Base-by-base conservation (phyloP, 2,888 invertebrate genomes). In the Melanostoma mellinum region DNA sequence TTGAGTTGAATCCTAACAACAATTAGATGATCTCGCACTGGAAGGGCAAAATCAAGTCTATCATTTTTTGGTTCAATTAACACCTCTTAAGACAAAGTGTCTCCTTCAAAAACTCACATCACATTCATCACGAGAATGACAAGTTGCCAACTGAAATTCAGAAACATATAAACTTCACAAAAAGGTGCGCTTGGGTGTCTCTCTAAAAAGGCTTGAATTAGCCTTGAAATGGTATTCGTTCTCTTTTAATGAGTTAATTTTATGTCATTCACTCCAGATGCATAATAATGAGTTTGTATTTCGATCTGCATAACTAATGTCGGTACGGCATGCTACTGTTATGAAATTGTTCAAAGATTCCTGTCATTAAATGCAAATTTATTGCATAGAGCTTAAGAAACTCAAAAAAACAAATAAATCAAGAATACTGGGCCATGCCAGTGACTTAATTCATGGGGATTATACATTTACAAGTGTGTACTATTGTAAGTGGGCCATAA, bases 391-490 rank as follows among this genome's bases (percentile, higher is more conserved):
- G n/a, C 6, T 44, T 60, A 32, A 2, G 44, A 60, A 44, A 44
- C 32, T 40, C 32, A 9, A 44, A 60, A 60, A 20, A 44, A 42
- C 6, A 32, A 10, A 60, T 60, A 60, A 60, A 60, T 60, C 60
- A 60, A 60, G 33, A 60, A 60, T 42, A 32, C 9, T 55, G 36
- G 53, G 53, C 53, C 53, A 55, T 55, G 55, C 44, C 44, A 60
- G 32, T 60, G 42, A 33, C 42, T 60, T 44, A 60, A 44, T 44
- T 60, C 42, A 42, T 20, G 9, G 32, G n/a, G 33, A 10, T 44
- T 10, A 44, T 6, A 20, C 60, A 44, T n/a, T n/a, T 20, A 20
- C 20, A 20, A 20, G 20, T 20, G 20, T 20, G 1, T 20, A n/a
- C n/a, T n/a, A 20, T 20, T 20, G 20, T 20, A 20, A 20, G 20